Base-by-base conservation (phyloP, 2,797 vertebrate species). In the Poecilia picta region DNA sequence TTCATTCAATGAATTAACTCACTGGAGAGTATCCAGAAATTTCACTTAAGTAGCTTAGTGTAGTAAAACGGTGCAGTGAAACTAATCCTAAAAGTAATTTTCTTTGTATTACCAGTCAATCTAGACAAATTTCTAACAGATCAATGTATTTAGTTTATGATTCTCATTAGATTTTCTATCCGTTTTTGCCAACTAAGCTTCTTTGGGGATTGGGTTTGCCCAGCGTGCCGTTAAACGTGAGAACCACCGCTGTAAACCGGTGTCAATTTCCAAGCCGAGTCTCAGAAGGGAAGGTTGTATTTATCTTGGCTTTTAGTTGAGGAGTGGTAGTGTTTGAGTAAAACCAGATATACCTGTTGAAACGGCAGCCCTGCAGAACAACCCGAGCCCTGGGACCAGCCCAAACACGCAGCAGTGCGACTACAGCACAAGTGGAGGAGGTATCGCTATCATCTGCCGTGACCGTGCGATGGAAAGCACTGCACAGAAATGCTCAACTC, bases 321-420 rank as follows among this genome's bases (percentile, higher is more conserved):
- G 76, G 64, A 82, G 77, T 6, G 47, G 55, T 71, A 43, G 25
- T 59, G 64, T 73, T 70, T 31, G 28, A 80, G 79, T 86, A 83
- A 81, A 74, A 91, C 90, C 82, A 82, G 91, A 77, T 57, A 64
- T 47, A 89, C 91, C 86, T 78, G 89, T 87, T 91, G 68, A 73
- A 80, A 83, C 68, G 33, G 28, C 76, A 64, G 74, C 80, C 68
- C 64, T 76, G 33, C 74, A 62, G 76, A 72, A 11, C 43, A 43
- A 71, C 59, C 36, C 13, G 55, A 82, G 72, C 78, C 74, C 77
- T 57, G 75, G 8, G 25, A 82, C 88, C 81, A 72, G 89, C 75
- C 83, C 79, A 6, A 33, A 90, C 90, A 89, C 75, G 90, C 78
- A 86, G 49, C 76, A 1, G 36, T 43, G 77, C 36, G 10, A 74